Evolutionary conservation across 2,888 invertebrate species (phyloP).

Genomic region (Andricus curvator): DNA sequence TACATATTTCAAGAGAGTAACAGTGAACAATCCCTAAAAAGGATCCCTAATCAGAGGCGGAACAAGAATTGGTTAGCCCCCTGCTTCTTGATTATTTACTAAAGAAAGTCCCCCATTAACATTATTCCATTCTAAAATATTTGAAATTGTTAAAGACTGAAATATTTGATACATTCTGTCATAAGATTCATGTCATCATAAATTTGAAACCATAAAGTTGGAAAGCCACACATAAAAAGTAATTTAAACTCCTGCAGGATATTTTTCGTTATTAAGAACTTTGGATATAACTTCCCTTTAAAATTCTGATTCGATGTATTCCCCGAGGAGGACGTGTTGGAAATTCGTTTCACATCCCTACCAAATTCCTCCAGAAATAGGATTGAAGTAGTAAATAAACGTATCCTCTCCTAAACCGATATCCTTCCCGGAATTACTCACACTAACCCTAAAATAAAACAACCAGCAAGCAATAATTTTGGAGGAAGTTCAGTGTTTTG

Average conservation of each 20-base stretch:
- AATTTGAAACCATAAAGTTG: background rate
- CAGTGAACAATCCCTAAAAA: no score
- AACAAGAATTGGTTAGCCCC: no score
- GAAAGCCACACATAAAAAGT: constrained; percentile 40
- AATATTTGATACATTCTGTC: no score
- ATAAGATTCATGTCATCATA: no score
- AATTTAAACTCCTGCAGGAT: background rate
- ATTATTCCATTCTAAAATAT: no score
- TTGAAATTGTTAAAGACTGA: no score
- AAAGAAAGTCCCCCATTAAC: no score
- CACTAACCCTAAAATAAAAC: background rate
- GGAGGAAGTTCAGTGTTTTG: background rate
- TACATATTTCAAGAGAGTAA: no score
- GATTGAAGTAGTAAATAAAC: constrained; percentile 6
- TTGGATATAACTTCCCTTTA: background rate
- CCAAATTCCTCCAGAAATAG: constrained; percentile 5
- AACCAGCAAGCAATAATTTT: background rate
- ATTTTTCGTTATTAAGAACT: background rate
- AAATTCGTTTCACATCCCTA: background rate
- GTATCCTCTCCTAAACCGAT: background rate
- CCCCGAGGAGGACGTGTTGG: background rate
- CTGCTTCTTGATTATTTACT: no score
- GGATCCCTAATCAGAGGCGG: no score
- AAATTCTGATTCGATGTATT: background rate
- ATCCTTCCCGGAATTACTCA: background rate